phyloP scores from a whole-genome alignment of 2,113 vertebrate genomes.

The Polypterus senegalus region DNA sequence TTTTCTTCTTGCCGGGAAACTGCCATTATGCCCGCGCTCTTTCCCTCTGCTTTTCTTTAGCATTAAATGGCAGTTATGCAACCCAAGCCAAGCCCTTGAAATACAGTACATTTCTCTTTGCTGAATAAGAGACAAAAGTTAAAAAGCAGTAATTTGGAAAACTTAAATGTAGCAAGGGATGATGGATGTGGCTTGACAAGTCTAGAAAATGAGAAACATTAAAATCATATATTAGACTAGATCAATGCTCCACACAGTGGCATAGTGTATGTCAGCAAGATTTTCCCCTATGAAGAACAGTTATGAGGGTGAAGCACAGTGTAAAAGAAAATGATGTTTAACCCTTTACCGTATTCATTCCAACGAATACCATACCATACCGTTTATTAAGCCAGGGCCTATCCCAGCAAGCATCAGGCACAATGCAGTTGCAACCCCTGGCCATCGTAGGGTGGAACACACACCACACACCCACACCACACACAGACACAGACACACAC shows the following conservation, averaged over 20 bases:
- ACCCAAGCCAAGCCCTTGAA: slow-evolving; percentile 31
- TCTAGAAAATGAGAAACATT: slow-evolving; percentile 71
- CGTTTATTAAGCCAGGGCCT: no score
- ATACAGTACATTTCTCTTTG: slow-evolving; percentile 36
- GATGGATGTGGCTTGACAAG: slow-evolving; percentile 62
- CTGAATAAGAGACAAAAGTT: slow-evolving; percentile 63
- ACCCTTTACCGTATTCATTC: not conserved
- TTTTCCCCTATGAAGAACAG: slow-evolving; percentile 25
- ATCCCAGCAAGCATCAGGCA: no score
- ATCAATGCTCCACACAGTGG: slow-evolving; percentile 46
- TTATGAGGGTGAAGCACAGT: slow-evolving; percentile 1
- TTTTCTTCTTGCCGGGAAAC: no score
- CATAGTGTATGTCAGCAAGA: slow-evolving; percentile 56
- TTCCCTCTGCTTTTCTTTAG: slow-evolving; percentile 40
- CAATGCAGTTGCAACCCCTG: no score
- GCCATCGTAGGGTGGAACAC: no score
- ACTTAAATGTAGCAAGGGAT: slow-evolving; percentile 60
- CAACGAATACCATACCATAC: no score
- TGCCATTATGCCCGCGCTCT: slow-evolving; percentile 6
- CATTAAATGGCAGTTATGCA: slow-evolving; percentile 44
- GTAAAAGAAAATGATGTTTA: slow-evolving; percentile 1
- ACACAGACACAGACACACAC: no score
- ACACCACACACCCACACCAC: no score
- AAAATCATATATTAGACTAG: slow-evolving; percentile 68
- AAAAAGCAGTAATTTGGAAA: slow-evolving; percentile 64